Percentiles rank a stretch among this genome's conserved stretches.
Evolutionary conservation across 2,113 vertebrate genomes (phyloP).

Genomic region (Sinocyclocheilus anshuiensis): DNA sequence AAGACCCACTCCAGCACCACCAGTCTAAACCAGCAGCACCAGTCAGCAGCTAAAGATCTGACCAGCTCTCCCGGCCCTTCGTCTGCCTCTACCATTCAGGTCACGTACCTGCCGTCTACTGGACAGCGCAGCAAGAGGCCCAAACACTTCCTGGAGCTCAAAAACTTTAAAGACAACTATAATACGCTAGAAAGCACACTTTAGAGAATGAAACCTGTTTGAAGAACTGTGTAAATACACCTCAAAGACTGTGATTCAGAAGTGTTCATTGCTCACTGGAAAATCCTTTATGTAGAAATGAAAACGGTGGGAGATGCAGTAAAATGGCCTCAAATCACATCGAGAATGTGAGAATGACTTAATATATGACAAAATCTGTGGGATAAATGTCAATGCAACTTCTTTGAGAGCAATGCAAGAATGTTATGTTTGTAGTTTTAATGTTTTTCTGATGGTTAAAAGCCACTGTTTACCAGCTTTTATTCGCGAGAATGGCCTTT

Average conservation of each 20-base stretch:
- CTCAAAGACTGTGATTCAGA: background rate
- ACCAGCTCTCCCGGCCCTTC: slow-evolving; percentile 71
- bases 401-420: background rate
- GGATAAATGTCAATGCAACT: background rate
- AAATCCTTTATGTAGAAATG: background rate
- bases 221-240: background rate
- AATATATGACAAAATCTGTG: background rate
- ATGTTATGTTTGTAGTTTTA: background rate
- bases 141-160: slow-evolving; percentile 93
- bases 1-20: slow-evolving; percentile 69
- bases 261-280: background rate
- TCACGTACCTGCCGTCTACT: slow-evolving; percentile 87
- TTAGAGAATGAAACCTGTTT: slow-evolving; percentile 56
- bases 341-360: background rate
- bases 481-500: background rate
- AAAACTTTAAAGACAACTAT: slow-evolving; percentile 98
- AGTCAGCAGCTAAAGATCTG: slow-evolving; percentile 90
- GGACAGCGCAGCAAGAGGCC: slow-evolving; percentile 92
- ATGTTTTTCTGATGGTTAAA: background rate
- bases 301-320: background rate
- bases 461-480: background rate
- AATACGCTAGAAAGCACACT: slow-evolving; percentile 95
- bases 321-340: background rate
- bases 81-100: slow-evolving; percentile 84
- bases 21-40: slow-evolving; percentile 82